Evolutionary conservation across 2,113 vertebrate species (phyloP).

Genomic region (Indicator maculatus): DNA sequence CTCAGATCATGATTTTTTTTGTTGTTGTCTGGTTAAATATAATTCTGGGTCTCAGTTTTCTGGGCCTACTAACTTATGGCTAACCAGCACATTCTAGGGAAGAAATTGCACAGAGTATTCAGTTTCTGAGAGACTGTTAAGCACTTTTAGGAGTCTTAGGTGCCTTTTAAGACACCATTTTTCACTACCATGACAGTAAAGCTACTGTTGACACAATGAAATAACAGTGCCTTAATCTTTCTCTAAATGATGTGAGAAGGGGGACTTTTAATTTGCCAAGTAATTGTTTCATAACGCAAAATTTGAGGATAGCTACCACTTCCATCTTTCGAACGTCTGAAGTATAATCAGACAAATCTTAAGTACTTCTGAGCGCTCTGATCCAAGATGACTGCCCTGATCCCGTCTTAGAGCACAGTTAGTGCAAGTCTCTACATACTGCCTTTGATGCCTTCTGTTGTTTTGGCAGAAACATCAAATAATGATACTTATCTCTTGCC

Average conservation of each 20-base stretch:
- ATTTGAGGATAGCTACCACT: constrained; percentile 58
- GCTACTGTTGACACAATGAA: background rate
- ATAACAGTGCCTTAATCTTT: background rate
- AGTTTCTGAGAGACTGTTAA: background rate
- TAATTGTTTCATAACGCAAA: constrained; percentile 40
- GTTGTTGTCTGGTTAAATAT: background rate
- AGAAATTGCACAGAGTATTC: background rate
- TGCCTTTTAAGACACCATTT: background rate
- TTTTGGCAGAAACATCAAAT: constrained; percentile 40
- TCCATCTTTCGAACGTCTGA: constrained; percentile 62
- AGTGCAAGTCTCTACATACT: background rate
- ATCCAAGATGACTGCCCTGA: constrained; percentile 5
- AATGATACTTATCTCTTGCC: constrained; percentile 43
- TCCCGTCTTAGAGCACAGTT: background rate
- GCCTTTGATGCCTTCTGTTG: background rate
- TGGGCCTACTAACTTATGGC: background rate
- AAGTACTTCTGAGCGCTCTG: constrained; percentile 43
- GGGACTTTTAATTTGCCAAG: constrained; percentile 15
- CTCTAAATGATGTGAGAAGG: background rate
- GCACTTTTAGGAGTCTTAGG: background rate
- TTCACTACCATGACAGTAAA: background rate
- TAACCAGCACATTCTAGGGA: background rate
- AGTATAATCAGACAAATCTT: constrained; percentile 60
- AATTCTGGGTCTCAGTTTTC: background rate
- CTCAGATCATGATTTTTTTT: background rate